phyloP scores from a whole-genome alignment of 2,113 vertebrate genomes.

The Dendropsophus ebraccatus region DNA sequence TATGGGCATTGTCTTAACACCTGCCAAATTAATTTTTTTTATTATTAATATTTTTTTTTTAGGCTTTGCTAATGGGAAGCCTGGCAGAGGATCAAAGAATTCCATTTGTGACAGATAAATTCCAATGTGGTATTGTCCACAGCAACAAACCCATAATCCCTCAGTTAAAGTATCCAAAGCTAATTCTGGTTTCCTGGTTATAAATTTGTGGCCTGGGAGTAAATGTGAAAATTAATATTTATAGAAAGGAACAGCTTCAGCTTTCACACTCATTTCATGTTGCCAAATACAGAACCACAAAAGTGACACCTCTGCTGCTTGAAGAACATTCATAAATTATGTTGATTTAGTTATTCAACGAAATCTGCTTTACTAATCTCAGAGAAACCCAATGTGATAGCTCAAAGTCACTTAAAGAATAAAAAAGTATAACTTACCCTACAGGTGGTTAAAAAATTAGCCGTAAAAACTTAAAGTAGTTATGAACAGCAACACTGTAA shows the following conservation, averaged over 20 bases:
- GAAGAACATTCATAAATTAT: conserved; percentile 6
- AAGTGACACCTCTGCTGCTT: not conserved
- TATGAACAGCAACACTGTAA: not conserved
- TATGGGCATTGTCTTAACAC: not conserved
- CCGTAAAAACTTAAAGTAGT: not conserved
- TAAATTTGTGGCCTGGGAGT: not conserved
- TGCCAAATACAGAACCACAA: conserved; percentile 18
- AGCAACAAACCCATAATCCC: conserved; percentile 1
- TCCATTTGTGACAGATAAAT: not conserved
- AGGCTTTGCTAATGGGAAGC: not conserved
- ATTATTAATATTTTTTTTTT: not conserved
- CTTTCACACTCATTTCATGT: not conserved
- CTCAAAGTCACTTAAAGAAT: not conserved
- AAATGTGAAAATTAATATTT: conserved; percentile 10
- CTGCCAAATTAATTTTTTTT: not conserved
- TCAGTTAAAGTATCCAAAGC: not conserved
- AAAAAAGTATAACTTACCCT: not conserved
- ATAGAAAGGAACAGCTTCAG: not conserved
- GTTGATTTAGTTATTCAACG: not conserved
- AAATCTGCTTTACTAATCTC: conserved; percentile 6
- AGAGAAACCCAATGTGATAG: not conserved
- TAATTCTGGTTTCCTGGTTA: conserved; percentile 24
- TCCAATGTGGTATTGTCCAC: conserved; percentile 8
- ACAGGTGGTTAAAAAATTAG: not conserved
- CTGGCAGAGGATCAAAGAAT: not conserved